Base-by-base conservation (phyloP, 2,888 invertebrate genomes). In the Hydropsyche betteni region DNA sequence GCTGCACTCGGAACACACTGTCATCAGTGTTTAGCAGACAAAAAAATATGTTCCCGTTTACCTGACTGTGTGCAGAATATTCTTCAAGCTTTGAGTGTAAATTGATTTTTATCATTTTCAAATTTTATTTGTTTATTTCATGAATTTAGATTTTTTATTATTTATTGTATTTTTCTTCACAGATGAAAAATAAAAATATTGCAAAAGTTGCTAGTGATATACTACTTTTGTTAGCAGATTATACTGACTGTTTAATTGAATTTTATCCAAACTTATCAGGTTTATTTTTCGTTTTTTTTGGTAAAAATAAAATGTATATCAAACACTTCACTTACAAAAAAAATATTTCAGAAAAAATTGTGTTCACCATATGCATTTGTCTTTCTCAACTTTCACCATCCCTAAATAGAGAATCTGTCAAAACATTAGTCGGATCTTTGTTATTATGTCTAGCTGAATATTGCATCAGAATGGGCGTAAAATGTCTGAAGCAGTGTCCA, bases 361-460 rank as follows among this genome's bases (percentile, higher is more conserved):
- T 90, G 80, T 85, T 85, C 68, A 89, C 89, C 81, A 85, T 90
- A 83, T 85, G 86, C 85, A 84, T 89, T 80, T 85, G 87, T 85
- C 81, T 89, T 82, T 83, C 84, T 71, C 84, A 88, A 82, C 83
- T 87, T 80, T 86, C 88, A 0, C 83, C 84, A 0, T 87, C 85
- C 12, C 89, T 89, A 34, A 87, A 89, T 36, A 90, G 90, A 58
- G 92, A 92, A 80, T 80, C 84, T 0, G 86, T 85, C 75, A 92
- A 92, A 81, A 90, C 94, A 76, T 85, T 96, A 74, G 90, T 94
- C 12, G 92, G 94, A 44, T 93, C 96, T 0, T 87, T 97, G 80
- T 89, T 98, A 81, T 90, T 97, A 75, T 95, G 96, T 83, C 87
- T 98, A 77, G 96, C 96, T 0, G 97, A 98, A 85, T 97, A 97